A percentile compares a stretch with the other conserved stretches of the same genome.
phyloP scores from a whole-genome alignment of 2,888 invertebrate genomes.

The Hemithea aestivaria region DNA sequence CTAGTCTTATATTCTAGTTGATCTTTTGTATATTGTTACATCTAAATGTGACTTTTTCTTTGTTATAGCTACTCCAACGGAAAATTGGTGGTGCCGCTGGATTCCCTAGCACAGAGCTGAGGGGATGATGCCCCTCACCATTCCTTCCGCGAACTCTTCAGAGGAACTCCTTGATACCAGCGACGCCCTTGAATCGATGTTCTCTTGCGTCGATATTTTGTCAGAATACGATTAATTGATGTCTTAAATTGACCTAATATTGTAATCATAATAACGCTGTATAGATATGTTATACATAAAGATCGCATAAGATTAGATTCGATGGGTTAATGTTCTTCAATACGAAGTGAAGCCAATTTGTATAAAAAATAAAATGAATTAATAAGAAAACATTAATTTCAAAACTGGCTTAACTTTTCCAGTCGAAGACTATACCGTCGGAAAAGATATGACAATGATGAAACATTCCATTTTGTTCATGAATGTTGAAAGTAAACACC shows the following conservation, averaged over 20 bases:
- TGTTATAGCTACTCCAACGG: conserved; percentile 78
- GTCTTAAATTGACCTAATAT: too few species aligned
- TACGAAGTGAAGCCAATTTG: too few species aligned
- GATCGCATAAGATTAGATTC: too few species aligned
- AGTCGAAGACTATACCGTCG: background rate
- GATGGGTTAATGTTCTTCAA: too few species aligned
- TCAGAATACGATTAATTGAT: too few species aligned
- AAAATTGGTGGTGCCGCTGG: conserved; percentile 80
- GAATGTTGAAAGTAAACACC: conserved; percentile 29
- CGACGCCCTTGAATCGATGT: too few species aligned
- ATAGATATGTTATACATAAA: too few species aligned
- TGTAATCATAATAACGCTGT: too few species aligned
- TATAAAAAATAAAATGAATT: too few species aligned
- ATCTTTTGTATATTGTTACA: background rate
- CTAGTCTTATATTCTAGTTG: conserved; percentile 1
- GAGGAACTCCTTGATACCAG: conserved; percentile 56
- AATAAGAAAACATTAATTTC: too few species aligned
- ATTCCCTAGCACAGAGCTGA: conserved; percentile 78
- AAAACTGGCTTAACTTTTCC: background rate
- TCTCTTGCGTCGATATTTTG: too few species aligned
- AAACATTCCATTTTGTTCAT: conserved; percentile 46
- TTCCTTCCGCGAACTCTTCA: conserved; percentile 63
- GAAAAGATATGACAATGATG: conserved; percentile 11
- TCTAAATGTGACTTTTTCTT: conserved; percentile 33
- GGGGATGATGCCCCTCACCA: conserved; percentile 59